Conservation (phyloP, 2,888 invertebrate species). For the Meghimatium bilineatum region DNA sequence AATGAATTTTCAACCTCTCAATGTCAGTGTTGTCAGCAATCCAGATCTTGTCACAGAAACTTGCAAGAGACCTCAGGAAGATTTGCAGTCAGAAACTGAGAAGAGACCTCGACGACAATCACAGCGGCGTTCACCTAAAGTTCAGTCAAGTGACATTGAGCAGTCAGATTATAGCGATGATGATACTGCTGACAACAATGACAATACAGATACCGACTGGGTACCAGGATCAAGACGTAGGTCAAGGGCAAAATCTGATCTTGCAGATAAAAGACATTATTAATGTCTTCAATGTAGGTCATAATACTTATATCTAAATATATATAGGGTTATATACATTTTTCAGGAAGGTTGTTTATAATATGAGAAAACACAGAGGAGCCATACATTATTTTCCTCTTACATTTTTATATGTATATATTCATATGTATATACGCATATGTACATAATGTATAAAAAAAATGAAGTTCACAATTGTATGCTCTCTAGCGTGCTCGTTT, state of each 20-base stretch:
- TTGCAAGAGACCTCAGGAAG: constrained; percentile 23
- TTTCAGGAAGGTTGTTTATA: background rate
- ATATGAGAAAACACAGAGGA: background rate
- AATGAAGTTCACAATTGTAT: too few relatives aligned
- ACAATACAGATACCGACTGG: constrained; percentile 54
- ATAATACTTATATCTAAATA: background rate
- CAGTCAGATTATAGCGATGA: constrained; percentile 51
- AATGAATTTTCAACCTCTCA: constrained; percentile 49
- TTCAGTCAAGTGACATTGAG: constrained; percentile 42
- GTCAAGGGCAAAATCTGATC: constrained; percentile 32
- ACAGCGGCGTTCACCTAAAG: constrained; percentile 38
- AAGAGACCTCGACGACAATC: constrained; percentile 42
- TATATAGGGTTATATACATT: background rate
- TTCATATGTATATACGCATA: background rate
- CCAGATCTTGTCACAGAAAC: constrained; percentile 9
- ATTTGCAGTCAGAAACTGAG: background rate
- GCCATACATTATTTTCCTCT: background rate
- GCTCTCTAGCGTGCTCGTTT: too few relatives aligned
- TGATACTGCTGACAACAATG: constrained; percentile 49
- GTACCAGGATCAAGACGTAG: constrained; percentile 41
- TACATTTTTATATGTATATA: too few relatives aligned
- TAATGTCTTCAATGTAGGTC: background rate
- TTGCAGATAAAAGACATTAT: constrained; percentile 30
- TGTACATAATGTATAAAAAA: too few relatives aligned
- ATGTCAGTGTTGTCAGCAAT: constrained; percentile 34